Base-by-base conservation (phyloP, 2,797 vertebrate species). In the Eidolon dupreanum region DNA sequence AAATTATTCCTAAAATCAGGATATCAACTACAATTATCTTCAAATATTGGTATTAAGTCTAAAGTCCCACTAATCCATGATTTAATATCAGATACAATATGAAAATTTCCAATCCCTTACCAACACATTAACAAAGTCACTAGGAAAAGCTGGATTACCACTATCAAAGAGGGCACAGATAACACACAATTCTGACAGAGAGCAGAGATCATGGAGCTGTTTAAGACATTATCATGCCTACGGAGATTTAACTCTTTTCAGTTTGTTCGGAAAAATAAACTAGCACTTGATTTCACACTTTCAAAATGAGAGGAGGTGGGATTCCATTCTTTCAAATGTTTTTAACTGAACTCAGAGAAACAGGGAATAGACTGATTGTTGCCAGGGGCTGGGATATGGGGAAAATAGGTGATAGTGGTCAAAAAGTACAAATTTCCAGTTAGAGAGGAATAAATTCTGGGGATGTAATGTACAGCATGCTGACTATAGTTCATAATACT, bases 1-100 rank as follows among this genome's bases (percentile, higher is more conserved):
- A 31, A 90, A 46, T 41, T 90, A 41, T 90, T 85, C 49, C 31
- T 86, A 63, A 94, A 90, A 90, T 63, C 26, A 79, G 66, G 63
- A 31, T 63, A 85, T 55, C 36, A 71, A 78, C 71, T 53, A 71
- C 4, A 86, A 71, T 86, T 71, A 71, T 38, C 57, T 90, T 78
- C 57, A 63, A 78, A 53, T 94, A 15, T 15, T 73, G 24, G 24
- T 53, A n/a, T 55, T 55, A 94, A n/a, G 66, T 65, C 65, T 81
- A 61, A 86, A 86, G 26, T 86, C 36, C 2, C 17, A 90, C 22
- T 90, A 77, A 84, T 61, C 43, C 55, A 84, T 6, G 33, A 61
- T 51, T 75, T 74, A 68, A 17, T 57, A 94, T 74, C 20, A 75
- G 57, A 77, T 6, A 83, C 26, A 66, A 65, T 33, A 90, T 15